Percentiles rank a stretch among this genome's conserved stretches.
Evolutionary conservation across 2,888 invertebrate genomes (phyloP).

Genomic region (Uropetala carovei): DNA sequence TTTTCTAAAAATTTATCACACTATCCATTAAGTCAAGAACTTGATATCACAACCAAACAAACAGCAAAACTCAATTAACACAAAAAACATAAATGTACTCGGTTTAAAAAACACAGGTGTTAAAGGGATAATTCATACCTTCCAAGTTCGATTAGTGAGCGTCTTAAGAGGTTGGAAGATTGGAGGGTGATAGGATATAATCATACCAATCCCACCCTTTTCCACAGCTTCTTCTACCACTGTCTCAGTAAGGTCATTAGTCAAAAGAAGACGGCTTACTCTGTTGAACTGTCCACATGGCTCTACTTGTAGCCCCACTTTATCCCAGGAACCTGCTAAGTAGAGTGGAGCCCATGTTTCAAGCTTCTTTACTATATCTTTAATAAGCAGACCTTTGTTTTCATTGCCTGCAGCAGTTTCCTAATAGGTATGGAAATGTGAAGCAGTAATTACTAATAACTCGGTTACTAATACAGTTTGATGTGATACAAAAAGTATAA

Average conservation of each 20-base stretch:
- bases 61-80: too few relatives aligned
- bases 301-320: slow-evolving; percentile 94
- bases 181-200: slow-evolving; percentile 97
- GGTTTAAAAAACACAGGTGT: too few relatives aligned
- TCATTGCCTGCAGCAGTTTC: background rate
- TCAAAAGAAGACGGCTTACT: slow-evolving; percentile 85
- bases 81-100: too few relatives aligned
- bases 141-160: slow-evolving; percentile 81
- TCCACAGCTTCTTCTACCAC: slow-evolving; percentile 89
- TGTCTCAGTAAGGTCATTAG: slow-evolving; percentile 94
- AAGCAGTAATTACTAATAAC: too few relatives aligned
- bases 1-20: too few relatives aligned
- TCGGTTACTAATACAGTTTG: too few relatives aligned
- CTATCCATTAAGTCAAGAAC: too few relatives aligned
- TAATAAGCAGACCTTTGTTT: slow-evolving; percentile 71
- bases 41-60: too few relatives aligned
- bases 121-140: slow-evolving; percentile 76
- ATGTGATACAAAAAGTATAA: too few relatives aligned
- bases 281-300: slow-evolving; percentile 79
- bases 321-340: slow-evolving; percentile 94
- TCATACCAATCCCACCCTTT: slow-evolving; percentile 82
- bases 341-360: slow-evolving; percentile 83
- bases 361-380: slow-evolving; percentile 79
- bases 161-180: slow-evolving; percentile 91
- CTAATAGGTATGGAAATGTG: background rate